Base-by-base conservation (phyloP, 2,797 vertebrate species). In the Eospalax fontanierii region DNA sequence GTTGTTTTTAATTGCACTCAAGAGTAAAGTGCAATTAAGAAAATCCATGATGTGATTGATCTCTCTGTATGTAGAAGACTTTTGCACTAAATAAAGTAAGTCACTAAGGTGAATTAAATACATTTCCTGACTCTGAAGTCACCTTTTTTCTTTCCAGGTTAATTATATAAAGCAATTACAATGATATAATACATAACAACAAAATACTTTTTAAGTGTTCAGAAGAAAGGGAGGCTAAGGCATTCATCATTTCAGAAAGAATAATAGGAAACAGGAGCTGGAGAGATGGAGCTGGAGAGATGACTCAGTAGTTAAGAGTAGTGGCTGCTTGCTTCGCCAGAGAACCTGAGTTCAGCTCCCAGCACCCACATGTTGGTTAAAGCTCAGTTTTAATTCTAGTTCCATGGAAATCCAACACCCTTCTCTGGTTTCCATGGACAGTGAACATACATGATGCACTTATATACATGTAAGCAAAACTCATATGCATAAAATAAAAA, bases 1-100 rank as follows among this genome's bases (percentile, higher is more conserved):
- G 78, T 78, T 93, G 59, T 61, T 88, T 90, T 97, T 94, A 87
- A 95, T 87, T 95, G 91, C 50, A 94, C 92, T 95, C 91, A 76
- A 91, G 91, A 92, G 95, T 85, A 83, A 97, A 96, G 75, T 38
- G 28, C 95, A 97, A 97, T 97, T 97, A 97, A 95, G 93, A 85
- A 95, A 94, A 94, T 75, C 80, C 92, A 65, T 80, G 86, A 65
- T 59, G 84, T 97, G 95, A 97, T 81, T 88, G 78, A 97, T 96
- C 89, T 95, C 65, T 94, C 90, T 91, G n/a, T 78, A 86, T 83
- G 57, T 68, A 35, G 91, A 94, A 96, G 90, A 87, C 33, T 94
- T 94, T 93, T 94, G 40, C 59, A 76, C 93, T 97, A 94, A 95
- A 96, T 95, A 96, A 95, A 95, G 86, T 75, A 80, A 95, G 90